Base-by-base conservation (phyloP, 2,113 vertebrate species). In the Perca flavescens region DNA sequence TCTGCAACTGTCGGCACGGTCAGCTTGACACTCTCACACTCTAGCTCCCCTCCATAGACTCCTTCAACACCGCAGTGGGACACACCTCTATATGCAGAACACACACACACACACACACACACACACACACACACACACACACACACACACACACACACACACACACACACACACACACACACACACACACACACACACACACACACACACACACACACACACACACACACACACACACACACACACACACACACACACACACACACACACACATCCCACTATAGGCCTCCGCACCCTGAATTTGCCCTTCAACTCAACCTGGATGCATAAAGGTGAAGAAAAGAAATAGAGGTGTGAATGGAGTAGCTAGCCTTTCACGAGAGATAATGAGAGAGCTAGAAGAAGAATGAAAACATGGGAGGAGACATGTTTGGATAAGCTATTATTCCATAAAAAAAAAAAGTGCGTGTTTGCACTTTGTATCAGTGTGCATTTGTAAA, bases 11-110 rank as follows among this genome's bases (percentile, higher is more conserved):
- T 92, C 93, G 91, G 79, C 89, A 58, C 69, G 68, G 62, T 69
- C 77, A 57, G 78, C 66, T 53, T 68, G 66, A 80, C 79, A 78
- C 80, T 85, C 81, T 83, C 92, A 92, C 90, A 92, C 90, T 89
- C 90, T 73, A 36, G 40, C 87, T 90, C 88, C 80, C 83, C 80
- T 91, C 85, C 92, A 85, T 85, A 50, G 75, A 61, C 64, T 91
- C 90, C 85, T 78, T 93, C 91, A 93, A 88, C 91, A 87, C 79
- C 5, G n/a, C 57, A 57, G 7, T 6, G 21, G 49, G 56, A 66
- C 71, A 82, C 43, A 57, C 82, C 74, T 82, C 47, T 56, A 65
- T n/a, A 68, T 21, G 67, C 31, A 73, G 49, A 47, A 63, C 49
- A 66, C 74, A 79, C 81, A 71, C 66, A 83, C 78, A 86, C 74